Base-by-base conservation (phyloP, 2,113 vertebrate genomes). In the Sus scrofa region DNA sequence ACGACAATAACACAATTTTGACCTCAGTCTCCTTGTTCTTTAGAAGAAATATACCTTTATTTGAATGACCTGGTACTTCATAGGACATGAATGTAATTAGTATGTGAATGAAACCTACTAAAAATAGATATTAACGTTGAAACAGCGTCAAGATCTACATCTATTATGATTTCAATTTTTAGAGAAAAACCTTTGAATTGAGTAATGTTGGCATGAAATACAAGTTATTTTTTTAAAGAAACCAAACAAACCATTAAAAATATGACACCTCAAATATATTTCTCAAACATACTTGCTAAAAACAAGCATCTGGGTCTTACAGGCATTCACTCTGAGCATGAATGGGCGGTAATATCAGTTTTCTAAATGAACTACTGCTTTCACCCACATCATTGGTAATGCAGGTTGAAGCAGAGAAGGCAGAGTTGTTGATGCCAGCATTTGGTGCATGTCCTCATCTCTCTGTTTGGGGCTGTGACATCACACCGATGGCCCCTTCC, bases 101-200 rank as follows among this genome's bases (percentile, higher is more conserved):
- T n/a, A 37, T 71, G 34, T 94, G 73, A 75, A 83, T 84, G 27
- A 84, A 94, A 52, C n/a, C 6, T 63, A 18, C 9, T 75, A 82
- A 91, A 58, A 6, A 71, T 68, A 85, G 60, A 63, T 32, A 74
- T 32, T 81, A 9, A 79, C 77, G 10, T 65, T 91, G 50, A 96
- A 75, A 67, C 44, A 20, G 12, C 86, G 52, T 34, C 37, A n/a
- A 67, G 18, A 39, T 82, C 18, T 93, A 67, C 4, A 30, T 86
- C 34, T 95, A 24, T 81, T 86, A 83, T 39, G 62, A 44, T 86
- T 92, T 75, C 5, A 78, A 12, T 44, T 89, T 86, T 92, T 62
- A 74, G 54, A 86, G 54, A 26, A 82, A 78, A 85, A 67, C 4
- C 30, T 91, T 77, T 63, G 39, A 84, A 84, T 84, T 60, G 63